Evolutionary conservation across 2,113 vertebrate species (phyloP), one percentile per base, ranked within the genome.

Genomic region (Gobio gobio): DNA sequence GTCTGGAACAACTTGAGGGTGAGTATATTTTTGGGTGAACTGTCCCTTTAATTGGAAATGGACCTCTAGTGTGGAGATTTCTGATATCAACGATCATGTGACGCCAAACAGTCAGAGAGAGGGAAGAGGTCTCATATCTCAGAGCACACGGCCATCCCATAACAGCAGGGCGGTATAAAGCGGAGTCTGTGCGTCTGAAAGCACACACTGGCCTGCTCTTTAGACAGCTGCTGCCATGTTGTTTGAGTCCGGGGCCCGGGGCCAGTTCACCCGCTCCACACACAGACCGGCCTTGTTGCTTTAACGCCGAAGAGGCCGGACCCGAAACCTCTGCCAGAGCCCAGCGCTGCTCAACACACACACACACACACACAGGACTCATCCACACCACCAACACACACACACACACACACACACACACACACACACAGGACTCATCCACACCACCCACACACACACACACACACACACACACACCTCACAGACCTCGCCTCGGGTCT

Each of bases 211-310:
- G 0, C 26, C 68, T 20, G 83, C 22, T 70, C 88, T 83, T 76
- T 56, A 86, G 75, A 68, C 86, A 89, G 88, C 83, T 89, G 88
- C 78, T 79, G 75, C 68, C 86, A 47, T 87, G 88, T 85, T 89
- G 70, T 83, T 51, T 76, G 47, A 64, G 54, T 68, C 4, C 36
- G 54, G 83, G 63, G 78, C 56, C 78, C 26, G 26, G 13, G 78
- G 58, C 75, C 81, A 82, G 86, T 33, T 61, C 10, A 18, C 33
- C 18, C 75, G 80, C 36, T 4, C 4, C 59, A 61, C 75, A 87
- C 73, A 88, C 40, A 88, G 82, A 54, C 43, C 24, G 18, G 78
- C 78, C 87, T 88, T 88, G 85, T 88, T 84, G 72, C 36, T 24
- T 20, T 49, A 72, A 83, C 68, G 75, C 40, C 20, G 40, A 5